phyloP scores from a whole-genome alignment of 2,888 invertebrate species.

The Theretra japonica region DNA sequence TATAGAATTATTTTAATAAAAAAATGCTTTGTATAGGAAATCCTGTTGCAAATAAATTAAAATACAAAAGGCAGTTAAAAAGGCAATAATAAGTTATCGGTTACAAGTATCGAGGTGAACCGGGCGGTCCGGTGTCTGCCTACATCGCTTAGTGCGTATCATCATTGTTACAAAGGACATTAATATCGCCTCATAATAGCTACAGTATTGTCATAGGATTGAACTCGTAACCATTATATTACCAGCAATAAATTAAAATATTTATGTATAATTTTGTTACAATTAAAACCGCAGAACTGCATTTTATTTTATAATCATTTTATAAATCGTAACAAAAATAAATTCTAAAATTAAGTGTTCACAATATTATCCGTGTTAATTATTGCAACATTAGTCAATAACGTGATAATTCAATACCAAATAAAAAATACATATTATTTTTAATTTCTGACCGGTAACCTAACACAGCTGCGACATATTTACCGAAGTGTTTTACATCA shows the following conservation, averaged over 20 bases:
- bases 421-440: neutral
- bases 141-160: slow-evolving; percentile 28
- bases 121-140: slow-evolving; percentile 44
- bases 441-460: neutral
- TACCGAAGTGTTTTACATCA: neutral
- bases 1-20: neutral
- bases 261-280: neutral
- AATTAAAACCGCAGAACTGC: too few species aligned
- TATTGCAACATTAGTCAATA: neutral
- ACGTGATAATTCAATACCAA: neutral
- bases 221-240: neutral
- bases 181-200: slow-evolving; percentile 2
- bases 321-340: neutral
- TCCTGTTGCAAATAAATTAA: slow-evolving; percentile 38
- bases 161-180: slow-evolving; percentile 17
- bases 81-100: slow-evolving; percentile 61
- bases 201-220: slow-evolving; percentile 14
- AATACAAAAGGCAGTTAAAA: slow-evolving; percentile 49
- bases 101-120: slow-evolving; percentile 68
- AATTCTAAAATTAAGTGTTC: neutral
- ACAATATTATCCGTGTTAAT: neutral
- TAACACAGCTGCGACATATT: neutral
- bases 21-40: neutral
- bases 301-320: neutral
- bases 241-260: neutral